A percentile compares a stretch with the other conserved stretches of the same genome.
Conservation (phyloP, 2,797 vertebrate species). For the Protonibea diacanthus region DNA sequence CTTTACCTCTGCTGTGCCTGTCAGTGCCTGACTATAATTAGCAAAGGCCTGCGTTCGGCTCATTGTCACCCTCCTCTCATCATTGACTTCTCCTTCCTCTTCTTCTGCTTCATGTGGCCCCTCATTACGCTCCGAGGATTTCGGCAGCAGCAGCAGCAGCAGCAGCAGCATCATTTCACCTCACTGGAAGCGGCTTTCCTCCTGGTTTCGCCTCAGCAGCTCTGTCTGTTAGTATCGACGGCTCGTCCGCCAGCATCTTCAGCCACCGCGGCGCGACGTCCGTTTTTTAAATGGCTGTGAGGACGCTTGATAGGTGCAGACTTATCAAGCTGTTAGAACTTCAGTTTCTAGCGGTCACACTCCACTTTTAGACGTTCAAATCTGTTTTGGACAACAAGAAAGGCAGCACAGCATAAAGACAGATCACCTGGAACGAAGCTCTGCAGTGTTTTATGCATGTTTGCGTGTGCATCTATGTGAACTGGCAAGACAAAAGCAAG, state of each 20-base stretch:
- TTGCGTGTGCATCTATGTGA: slow-evolving; percentile 31
- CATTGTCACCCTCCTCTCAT: slow-evolving; percentile 46
- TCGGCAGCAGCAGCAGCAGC: slow-evolving; percentile 8
- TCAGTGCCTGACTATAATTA: slow-evolving; percentile 55
- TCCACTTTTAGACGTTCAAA: slow-evolving; percentile 5
- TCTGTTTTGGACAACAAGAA: neutral
- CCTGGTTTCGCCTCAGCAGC: slow-evolving; percentile 46
- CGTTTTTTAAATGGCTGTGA: slow-evolving; percentile 21
- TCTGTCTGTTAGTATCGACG: slow-evolving; percentile 42
- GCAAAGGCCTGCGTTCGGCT: slow-evolving; percentile 30
- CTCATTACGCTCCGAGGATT: slow-evolving; percentile 48
- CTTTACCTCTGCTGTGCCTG: slow-evolving; percentile 33
- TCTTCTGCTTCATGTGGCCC: slow-evolving; percentile 51
- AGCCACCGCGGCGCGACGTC: slow-evolving; percentile 13
- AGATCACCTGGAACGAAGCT: neutral
- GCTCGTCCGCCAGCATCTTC: slow-evolving; percentile 39
- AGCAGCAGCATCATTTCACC: slow-evolving; percentile 51
- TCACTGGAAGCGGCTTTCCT: slow-evolving; percentile 50
- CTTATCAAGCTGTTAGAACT: neutral
- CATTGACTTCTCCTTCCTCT: slow-evolving; percentile 30
- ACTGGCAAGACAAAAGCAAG: slow-evolving; percentile 5
- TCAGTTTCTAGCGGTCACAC: neutral
- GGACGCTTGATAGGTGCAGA: slow-evolving; percentile 13
- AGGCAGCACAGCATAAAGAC: neutral
- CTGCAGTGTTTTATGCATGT: slow-evolving; percentile 8